These are phyloP conservation scores for Sebastiscus albofasciatus DNA, from an alignment of 2,797 vertebrate genomes.

Conservation along the genomic window DNA sequence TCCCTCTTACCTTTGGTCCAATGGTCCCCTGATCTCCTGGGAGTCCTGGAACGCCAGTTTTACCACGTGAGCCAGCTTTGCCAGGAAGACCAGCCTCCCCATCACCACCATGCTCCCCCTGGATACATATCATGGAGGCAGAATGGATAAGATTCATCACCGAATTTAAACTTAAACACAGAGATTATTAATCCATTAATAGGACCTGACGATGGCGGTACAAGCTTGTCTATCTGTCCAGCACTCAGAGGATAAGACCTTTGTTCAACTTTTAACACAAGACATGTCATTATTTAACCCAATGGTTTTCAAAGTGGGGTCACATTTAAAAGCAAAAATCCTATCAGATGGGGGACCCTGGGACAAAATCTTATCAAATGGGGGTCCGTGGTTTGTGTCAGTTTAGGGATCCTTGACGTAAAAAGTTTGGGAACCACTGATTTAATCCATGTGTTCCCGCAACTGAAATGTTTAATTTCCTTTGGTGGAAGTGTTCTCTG, in stretches of 20 bases:
- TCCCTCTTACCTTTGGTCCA: slow-evolving; percentile 89
- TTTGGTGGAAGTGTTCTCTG: too few species aligned
- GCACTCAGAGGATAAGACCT: background rate
- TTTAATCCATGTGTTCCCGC: too few species aligned
- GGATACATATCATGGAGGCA: slow-evolving; percentile 9
- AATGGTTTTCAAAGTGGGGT: too few species aligned
- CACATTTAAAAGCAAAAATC: too few species aligned
- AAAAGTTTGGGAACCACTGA: too few species aligned
- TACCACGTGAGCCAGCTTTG: slow-evolving; percentile 89
- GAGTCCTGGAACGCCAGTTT: slow-evolving; percentile 89
- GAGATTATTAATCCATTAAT: background rate
- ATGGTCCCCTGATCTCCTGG: slow-evolving; percentile 93
- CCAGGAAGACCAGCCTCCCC: slow-evolving; percentile 89
- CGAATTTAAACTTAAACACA: too few species aligned
- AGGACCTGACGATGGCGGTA: background rate
- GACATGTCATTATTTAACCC: background rate
- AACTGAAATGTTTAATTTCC: too few species aligned
- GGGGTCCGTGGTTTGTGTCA: too few species aligned
- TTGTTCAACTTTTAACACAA: background rate
- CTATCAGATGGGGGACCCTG: too few species aligned
- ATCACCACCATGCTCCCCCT: slow-evolving; percentile 96
- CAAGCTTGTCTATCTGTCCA: too few species aligned
- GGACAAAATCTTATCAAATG: too few species aligned
- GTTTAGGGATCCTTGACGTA: too few species aligned
- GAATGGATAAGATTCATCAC: background rate